Conservation (phyloP, 2,113 vertebrate species). For the Phylloscopus whistleri region DNA sequence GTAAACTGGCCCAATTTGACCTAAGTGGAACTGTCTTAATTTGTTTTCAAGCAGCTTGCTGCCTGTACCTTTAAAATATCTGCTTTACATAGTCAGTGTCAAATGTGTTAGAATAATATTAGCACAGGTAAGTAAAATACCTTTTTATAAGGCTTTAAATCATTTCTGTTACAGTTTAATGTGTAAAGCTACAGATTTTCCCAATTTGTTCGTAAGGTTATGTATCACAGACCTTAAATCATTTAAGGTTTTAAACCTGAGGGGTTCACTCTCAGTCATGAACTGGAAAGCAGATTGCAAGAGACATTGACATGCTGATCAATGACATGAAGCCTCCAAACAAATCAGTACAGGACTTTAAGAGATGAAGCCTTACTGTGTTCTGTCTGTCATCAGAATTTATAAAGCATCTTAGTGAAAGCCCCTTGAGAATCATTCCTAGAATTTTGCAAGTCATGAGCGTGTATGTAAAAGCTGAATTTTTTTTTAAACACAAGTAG, state of each 20-base stretch:
- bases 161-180: slow-evolving; percentile 34
- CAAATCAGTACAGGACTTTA: slow-evolving; percentile 49
- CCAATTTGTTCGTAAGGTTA: slow-evolving; percentile 33
- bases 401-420: slow-evolving; percentile 59
- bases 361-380: slow-evolving; percentile 20
- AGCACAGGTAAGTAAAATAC: slow-evolving; percentile 35
- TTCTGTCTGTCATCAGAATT: slow-evolving; percentile 63
- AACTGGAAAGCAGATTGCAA: slow-evolving; percentile 29
- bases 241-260: slow-evolving; percentile 52
- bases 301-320: slow-evolving; percentile 56
- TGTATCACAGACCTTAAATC: slow-evolving; percentile 30
- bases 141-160: slow-evolving; percentile 41
- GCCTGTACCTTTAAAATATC: background rate
- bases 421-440: slow-evolving; percentile 54
- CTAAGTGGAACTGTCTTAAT: background rate
- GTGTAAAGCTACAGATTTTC: slow-evolving; percentile 52
- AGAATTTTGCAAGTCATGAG: slow-evolving; percentile 70
- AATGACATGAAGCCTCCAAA: slow-evolving; percentile 49
- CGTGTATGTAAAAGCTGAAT: slow-evolving; percentile 40
- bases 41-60: slow-evolving; percentile 1
- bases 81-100: slow-evolving; percentile 30
- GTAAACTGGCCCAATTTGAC: slow-evolving; percentile 19
- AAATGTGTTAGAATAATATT: slow-evolving; percentile 46
- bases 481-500: slow-evolving; percentile 1
- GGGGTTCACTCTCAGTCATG: slow-evolving; percentile 41